These are phyloP conservation scores for Nesogale talazaci DNA, from an alignment of 2,113 vertebrate species.

Conservation along the genomic window DNA sequence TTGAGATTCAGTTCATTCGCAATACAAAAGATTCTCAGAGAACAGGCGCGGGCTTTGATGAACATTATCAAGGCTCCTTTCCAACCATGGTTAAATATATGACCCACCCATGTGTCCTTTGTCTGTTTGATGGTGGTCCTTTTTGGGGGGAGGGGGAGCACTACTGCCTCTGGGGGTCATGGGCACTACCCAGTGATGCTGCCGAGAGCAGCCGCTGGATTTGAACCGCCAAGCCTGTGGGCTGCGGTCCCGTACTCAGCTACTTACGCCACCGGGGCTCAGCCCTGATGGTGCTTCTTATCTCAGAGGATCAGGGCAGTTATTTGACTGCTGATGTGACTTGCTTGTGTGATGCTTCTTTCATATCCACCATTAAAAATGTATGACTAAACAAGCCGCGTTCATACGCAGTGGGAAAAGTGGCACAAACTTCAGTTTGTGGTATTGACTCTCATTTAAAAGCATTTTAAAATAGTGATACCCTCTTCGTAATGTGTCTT, in stretches of 20 bases:
- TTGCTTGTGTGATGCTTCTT: neutral
- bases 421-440: neutral
- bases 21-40: slow-evolving; percentile 34
- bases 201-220: too few relatives aligned
- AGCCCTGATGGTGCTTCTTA: neutral
- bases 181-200: too few relatives aligned
- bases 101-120: neutral
- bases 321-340: neutral
- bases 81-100: neutral
- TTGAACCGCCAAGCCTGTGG: too few relatives aligned
- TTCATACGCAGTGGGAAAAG: too few relatives aligned
- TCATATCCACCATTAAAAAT: neutral
- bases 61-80: neutral
- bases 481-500: neutral
- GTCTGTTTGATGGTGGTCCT: neutral
- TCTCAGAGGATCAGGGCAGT: neutral
- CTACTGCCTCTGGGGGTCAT: too few relatives aligned
- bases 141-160: too few relatives aligned
- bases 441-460: slow-evolving; percentile 8
- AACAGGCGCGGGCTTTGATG: slow-evolving; percentile 27
- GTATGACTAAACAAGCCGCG: neutral
- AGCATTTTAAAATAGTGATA: slow-evolving; percentile 8
- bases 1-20: slow-evolving; percentile 23
- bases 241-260: too few relatives aligned
- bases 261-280: too few relatives aligned